Percentiles rank a stretch among this genome's conserved stretches.
phyloP scores from a whole-genome alignment of 2,113 vertebrate species.

The Thomomys bottae region DNA sequence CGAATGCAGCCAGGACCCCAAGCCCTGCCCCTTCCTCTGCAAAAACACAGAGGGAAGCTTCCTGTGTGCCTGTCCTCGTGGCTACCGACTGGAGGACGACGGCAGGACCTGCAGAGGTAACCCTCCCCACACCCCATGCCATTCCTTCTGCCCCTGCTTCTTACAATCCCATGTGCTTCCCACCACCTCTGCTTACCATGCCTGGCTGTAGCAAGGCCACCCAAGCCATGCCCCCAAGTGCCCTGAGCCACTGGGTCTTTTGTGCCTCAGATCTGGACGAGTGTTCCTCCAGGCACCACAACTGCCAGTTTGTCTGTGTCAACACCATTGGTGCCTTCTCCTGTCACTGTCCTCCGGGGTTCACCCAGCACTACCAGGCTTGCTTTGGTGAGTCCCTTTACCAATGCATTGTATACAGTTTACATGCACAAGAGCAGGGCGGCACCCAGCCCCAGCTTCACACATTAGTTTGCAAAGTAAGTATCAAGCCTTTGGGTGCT shows the following conservation, averaged over 20 bases:
- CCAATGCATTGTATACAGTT: rapidly evolving
- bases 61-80: slow-evolving; percentile 94
- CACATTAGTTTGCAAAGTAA: neutral
- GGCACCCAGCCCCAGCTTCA: rapidly evolving
- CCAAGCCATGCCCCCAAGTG: no score
- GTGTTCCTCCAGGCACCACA: slow-evolving; percentile 95
- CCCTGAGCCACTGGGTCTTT: neutral
- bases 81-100: slow-evolving; percentile 93
- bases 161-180: no score
- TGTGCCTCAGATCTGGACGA: slow-evolving; percentile 92
- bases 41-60: slow-evolving; percentile 97
- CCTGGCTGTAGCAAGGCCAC: no score
- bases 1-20: slow-evolving; percentile 93
- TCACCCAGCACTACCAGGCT: slow-evolving; percentile 93
- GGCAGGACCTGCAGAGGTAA: slow-evolving; percentile 96
- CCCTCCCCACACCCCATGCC: no score
- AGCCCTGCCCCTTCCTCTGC: slow-evolving; percentile 96
- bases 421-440: no score
- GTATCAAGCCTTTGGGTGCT: neutral
- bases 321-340: slow-evolving; percentile 94
- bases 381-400: slow-evolving; percentile 90
- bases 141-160: rapidly evolving
- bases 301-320: slow-evolving; percentile 97
- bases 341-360: slow-evolving; percentile 95
- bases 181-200: no score